A percentile compares a stretch with the other conserved stretches of the same genome.
These are phyloP conservation scores for Amphibalanus amphitrite DNA, from an alignment of 1,140 invertebrate genomes.

Conservation along the genomic window DNA sequence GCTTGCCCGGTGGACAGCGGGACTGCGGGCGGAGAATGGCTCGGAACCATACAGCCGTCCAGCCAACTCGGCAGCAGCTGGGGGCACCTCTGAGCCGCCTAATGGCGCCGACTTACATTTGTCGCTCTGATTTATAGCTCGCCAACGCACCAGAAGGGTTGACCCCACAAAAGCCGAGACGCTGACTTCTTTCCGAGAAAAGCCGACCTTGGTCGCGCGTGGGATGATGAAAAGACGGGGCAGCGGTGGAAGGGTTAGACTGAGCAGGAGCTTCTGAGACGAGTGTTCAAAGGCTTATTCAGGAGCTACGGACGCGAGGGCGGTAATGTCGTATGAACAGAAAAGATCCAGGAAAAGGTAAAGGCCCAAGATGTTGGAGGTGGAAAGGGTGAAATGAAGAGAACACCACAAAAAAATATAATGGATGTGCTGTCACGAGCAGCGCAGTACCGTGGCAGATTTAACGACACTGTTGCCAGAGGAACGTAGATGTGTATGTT, in stretches of 20 bases:
- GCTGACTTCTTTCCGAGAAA: background rate
- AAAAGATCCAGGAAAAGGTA: too few species aligned
- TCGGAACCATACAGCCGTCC: too few species aligned
- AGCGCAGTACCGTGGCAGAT: too few species aligned
- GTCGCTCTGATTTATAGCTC: background rate
- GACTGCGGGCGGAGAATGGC: too few species aligned
- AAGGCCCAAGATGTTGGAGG: too few species aligned
- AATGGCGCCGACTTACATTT: background rate
- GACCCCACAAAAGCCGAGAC: background rate
- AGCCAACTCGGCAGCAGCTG: too few species aligned
- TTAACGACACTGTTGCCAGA: too few species aligned
- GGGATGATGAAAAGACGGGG: background rate
- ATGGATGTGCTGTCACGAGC: too few species aligned
- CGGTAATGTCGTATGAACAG: background rate
- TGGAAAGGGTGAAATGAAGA: too few species aligned
- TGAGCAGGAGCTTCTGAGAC: background rate
- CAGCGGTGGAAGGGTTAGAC: background rate
- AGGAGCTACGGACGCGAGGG: background rate
- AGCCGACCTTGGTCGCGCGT: background rate
- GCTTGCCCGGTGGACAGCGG: too few species aligned
- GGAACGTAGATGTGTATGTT: too few species aligned
- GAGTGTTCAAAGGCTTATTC: background rate
- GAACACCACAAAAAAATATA: too few species aligned
- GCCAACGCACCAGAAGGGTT: background rate
- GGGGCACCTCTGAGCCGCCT: background rate